Conservation (phyloP, 2,888 invertebrate species). For the Pseudolycoriella hygida region DNA sequence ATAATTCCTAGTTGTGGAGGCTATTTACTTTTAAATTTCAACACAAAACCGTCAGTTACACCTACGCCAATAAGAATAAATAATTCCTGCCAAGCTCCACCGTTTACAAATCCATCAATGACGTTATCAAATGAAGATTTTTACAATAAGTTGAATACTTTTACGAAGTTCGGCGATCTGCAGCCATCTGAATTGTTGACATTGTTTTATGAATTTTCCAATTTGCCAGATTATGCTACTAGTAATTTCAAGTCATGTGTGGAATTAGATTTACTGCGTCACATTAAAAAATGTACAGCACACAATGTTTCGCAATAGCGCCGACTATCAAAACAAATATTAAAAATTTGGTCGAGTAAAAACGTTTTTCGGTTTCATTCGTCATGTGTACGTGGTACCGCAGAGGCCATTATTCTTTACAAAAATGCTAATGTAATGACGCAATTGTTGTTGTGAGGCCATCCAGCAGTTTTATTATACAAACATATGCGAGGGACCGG, state of each 20-base stretch:
- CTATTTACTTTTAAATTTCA: slow-evolving; percentile 31
- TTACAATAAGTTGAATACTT: slow-evolving; percentile 44
- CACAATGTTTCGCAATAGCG: too few species aligned
- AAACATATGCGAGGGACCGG: too few species aligned
- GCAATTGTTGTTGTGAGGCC: too few species aligned
- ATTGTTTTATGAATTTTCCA: slow-evolving; percentile 39
- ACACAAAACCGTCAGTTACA: slow-evolving; percentile 12
- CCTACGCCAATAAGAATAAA: background rate
- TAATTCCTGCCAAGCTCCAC: slow-evolving; percentile 17
- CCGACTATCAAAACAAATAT: too few species aligned
- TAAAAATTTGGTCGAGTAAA: too few species aligned
- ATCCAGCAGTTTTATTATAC: too few species aligned
- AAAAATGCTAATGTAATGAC: too few species aligned
- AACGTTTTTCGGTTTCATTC: too few species aligned
- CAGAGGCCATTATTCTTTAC: too few species aligned
- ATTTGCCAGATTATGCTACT: slow-evolving; percentile 44
- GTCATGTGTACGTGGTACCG: too few species aligned
- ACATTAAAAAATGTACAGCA: too few species aligned
- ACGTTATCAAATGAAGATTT: slow-evolving; percentile 19
- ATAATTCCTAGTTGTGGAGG: slow-evolving; percentile 60
- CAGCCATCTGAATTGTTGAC: slow-evolving; percentile 41
- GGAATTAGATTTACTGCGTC: slow-evolving; percentile 40
- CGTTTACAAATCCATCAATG: slow-evolving; percentile 17
- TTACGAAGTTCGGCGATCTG: slow-evolving; percentile 53
- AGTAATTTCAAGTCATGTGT: slow-evolving; percentile 46